phyloP scores from a whole-genome alignment of 2,113 vertebrate species.

The Sminthopsis crassicaudata region DNA sequence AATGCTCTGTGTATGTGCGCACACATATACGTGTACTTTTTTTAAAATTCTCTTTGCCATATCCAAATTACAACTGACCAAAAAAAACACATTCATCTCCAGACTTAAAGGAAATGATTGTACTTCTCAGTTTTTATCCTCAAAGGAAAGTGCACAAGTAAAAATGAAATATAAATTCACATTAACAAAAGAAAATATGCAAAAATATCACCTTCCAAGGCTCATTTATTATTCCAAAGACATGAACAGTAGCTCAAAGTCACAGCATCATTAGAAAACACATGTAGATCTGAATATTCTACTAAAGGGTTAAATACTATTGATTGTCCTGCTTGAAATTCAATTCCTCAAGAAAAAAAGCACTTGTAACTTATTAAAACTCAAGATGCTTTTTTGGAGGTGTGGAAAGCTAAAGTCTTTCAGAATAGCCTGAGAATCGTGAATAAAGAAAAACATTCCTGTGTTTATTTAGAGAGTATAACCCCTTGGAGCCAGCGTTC shows the following conservation, averaged over 20 bases:
- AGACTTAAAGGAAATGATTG: neutral
- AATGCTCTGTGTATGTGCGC: neutral
- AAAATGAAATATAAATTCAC: slow-evolving; percentile 19
- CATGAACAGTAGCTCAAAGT: slow-evolving; percentile 23
- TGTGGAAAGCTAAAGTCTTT: slow-evolving; percentile 70
- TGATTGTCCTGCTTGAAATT: slow-evolving; percentile 72
- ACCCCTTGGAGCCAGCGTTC: slow-evolving; percentile 85
- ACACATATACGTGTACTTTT: neutral
- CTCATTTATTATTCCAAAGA: neutral
- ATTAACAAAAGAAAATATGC: slow-evolving; percentile 52
- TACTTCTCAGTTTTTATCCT: neutral
- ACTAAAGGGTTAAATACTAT: slow-evolving; percentile 62
- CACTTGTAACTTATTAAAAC: slow-evolving; percentile 83
- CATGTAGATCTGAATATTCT: slow-evolving; percentile 58
- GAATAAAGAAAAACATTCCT: slow-evolving; percentile 81
- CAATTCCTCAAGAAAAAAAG: slow-evolving; percentile 76
- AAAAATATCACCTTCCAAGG: slow-evolving; percentile 24
- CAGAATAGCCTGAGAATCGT: slow-evolving; percentile 78
- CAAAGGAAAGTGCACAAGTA: slow-evolving; percentile 32
- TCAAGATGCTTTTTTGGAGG: slow-evolving; percentile 62
- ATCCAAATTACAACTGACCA: neutral
- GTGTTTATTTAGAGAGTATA: slow-evolving; percentile 87
- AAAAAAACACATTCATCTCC: neutral
- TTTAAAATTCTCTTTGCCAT: neutral
- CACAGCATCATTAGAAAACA: slow-evolving; percentile 44